Base-by-base conservation (phyloP, 1,140 invertebrate species). In the Drosophila micromelanica region DNA sequence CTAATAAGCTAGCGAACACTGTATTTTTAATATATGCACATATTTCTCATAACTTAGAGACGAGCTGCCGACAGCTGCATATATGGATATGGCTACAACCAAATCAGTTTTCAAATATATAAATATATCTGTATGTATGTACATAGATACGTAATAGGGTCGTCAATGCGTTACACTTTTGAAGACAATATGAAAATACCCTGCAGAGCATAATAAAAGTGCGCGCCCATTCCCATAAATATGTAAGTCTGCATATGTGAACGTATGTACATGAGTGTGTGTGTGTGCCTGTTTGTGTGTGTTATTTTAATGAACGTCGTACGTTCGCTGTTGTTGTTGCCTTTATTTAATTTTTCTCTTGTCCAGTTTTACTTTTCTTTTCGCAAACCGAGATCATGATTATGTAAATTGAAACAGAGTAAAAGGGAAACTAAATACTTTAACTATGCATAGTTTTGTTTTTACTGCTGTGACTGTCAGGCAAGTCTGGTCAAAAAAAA, bases 381-480 rank as follows among this genome's bases (percentile, higher is more conserved):
- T 75, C 57, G 62, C 65, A 70, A 59, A 35, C 35, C 70, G 74
- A 49, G 65, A 80, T 80, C 51, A 81, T 82, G 82, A 86, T 86
- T 86, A 86, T 86, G 82, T 87, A 86, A 86, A 86, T 82, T 78
- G 78, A 76, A 67, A 78, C 79, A 75, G 87, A 86, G 81, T 86
- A 86, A 86, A 86, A 86, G 81, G 81, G 82, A 86, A 86, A 86
- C 81, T 82, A 87, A 86, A 86, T 78, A 82, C 82, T 56, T 45
- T 59, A 80, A 65, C 71, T 71, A 73, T 45, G 42, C 55, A 17
- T 52, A 11, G 13, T 30, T 35, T 35, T 49, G 23, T 7, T 17
- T 52, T 35, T 35, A 35, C 49, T 54, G 59, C 48, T 59, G 54
- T 40, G 54, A 23, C 42, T 48, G 15, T 38, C 52, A 35, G 23